Conservation (phyloP, 2,113 vertebrate genomes). For the Vanacampus margaritifer region DNA sequence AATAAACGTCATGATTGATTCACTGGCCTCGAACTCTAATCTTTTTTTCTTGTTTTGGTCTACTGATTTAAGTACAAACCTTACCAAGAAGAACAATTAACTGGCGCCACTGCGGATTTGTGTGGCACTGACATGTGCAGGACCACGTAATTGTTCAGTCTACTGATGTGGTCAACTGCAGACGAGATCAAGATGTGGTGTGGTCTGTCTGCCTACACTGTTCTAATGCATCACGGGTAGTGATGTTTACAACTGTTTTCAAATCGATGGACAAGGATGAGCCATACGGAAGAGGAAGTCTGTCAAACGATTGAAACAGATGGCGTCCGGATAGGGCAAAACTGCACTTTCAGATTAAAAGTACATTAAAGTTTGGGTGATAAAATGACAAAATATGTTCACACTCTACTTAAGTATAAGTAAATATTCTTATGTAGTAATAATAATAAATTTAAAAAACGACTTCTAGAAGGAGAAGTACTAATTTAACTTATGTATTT, state of each 20-base stretch:
- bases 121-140: neutral
- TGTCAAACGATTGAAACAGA: slow-evolving; percentile 4
- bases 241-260: slow-evolving; percentile 34
- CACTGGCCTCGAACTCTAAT: neutral
- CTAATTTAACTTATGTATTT: too few species aligned
- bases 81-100: neutral
- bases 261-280: slow-evolving; percentile 13
- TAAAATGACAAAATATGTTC: too few species aligned
- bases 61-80: neutral
- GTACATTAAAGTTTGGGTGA: too few species aligned
- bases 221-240: slow-evolving; percentile 55
- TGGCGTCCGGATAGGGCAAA: neutral
- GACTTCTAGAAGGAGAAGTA: too few species aligned
- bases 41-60: neutral
- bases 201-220: neutral
- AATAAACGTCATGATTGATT: neutral
- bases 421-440: too few species aligned
- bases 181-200: neutral
- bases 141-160: neutral
- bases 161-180: neutral
- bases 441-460: too few species aligned
- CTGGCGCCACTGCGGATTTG: neutral
- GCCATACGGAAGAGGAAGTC: slow-evolving; percentile 37
- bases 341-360: slow-evolving; percentile 27
- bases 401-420: too few species aligned